Evolutionary conservation across 2,113 vertebrate genomes (phyloP), one percentile per base, ranked within the genome.

Genomic region (Dicerorhinus sumatrensis): DNA sequence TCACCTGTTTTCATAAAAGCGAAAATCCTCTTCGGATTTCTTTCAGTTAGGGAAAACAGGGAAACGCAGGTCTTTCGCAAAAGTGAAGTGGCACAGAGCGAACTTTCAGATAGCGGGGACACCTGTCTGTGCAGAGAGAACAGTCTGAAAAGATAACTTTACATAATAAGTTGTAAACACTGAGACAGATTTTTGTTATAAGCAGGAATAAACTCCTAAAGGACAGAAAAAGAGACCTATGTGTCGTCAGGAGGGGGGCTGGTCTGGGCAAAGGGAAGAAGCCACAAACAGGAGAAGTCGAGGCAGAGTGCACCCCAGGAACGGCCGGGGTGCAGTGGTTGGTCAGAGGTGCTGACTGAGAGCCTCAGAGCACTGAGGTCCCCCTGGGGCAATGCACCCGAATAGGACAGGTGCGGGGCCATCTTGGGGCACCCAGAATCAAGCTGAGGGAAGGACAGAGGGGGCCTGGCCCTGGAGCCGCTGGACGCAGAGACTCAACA

Each of bases 121-220:
- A 51, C 48, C 56, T 70, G 67, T 18, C 13, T 21, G 67, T 2
- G 62, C 39, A 8, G 1, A 2, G 21, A 54, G 21, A 12, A 42
- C 8, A n/a, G 46, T 31, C 60, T 20, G 80, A 4, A 65, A 51
- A 60, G 63, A 51, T 0, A 4, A 17, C 12, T 31, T 83, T 17
- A n/a, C 0, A 4, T 5, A 39, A 72, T 33, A 29, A 5, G 8
- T 0, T 13, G 29, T 27, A 8, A 1, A 8, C 13, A 0, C 1
- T 0, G 58, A 54, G 23, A 36, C 1, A 5, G 0, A 6, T 1
- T 14, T 25, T 21, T 36, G 6, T 18, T 31, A 48, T 10, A 5
- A 5, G 11, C 17, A 12, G 56, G 29, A 27, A 3, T 3, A 36
- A 29, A 42, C 54, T 4, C 12, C 51, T 5, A 4, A 8, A 3